phyloP scores from a whole-genome alignment of 2,888 invertebrate genomes.

The Poecilus cupreus region DNA sequence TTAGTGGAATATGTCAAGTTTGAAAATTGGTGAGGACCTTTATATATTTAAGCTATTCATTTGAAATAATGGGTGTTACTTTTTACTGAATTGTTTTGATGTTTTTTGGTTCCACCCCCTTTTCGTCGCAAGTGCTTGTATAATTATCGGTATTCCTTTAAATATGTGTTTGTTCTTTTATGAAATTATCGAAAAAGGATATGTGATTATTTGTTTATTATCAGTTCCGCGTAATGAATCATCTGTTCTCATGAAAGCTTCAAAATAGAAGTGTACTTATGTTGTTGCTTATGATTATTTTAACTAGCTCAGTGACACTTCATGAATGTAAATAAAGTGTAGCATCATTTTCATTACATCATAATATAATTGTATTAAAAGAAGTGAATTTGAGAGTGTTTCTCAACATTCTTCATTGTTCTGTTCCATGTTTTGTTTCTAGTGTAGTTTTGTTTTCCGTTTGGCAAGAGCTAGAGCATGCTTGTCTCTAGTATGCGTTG shows the following conservation, averaged over 20 bases:
- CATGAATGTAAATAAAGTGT: constrained; percentile 52
- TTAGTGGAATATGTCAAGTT: constrained; percentile 77
- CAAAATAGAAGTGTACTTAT: constrained; percentile 15
- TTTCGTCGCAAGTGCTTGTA: constrained; percentile 49
- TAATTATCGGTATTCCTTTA: constrained; percentile 23
- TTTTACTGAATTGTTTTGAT: constrained; percentile 60
- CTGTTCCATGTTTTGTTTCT: constrained; percentile 52
- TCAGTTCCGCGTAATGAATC: constrained; percentile 1
- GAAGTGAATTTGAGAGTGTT: background rate
- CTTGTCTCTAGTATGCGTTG: constrained; percentile 65
- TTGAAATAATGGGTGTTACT: constrained; percentile 55
- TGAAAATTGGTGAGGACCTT: constrained; percentile 76
- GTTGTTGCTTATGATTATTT: constrained; percentile 44
- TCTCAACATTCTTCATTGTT: constrained; percentile 49
- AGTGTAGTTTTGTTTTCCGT: constrained; percentile 58
- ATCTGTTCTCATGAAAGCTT: constrained; percentile 2
- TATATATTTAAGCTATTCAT: constrained; percentile 42
- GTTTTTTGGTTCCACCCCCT: constrained; percentile 70
- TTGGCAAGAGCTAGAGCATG: constrained; percentile 56
- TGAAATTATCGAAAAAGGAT: constrained; percentile 28
- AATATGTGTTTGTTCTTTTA: constrained; percentile 20
- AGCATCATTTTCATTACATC: constrained; percentile 44
- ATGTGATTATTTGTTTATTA: background rate
- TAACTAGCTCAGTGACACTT: constrained; percentile 50
- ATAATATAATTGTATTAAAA: constrained; percentile 9